phyloP scores from a whole-genome alignment of 2,113 vertebrate species.

The Cervus canadensis region DNA sequence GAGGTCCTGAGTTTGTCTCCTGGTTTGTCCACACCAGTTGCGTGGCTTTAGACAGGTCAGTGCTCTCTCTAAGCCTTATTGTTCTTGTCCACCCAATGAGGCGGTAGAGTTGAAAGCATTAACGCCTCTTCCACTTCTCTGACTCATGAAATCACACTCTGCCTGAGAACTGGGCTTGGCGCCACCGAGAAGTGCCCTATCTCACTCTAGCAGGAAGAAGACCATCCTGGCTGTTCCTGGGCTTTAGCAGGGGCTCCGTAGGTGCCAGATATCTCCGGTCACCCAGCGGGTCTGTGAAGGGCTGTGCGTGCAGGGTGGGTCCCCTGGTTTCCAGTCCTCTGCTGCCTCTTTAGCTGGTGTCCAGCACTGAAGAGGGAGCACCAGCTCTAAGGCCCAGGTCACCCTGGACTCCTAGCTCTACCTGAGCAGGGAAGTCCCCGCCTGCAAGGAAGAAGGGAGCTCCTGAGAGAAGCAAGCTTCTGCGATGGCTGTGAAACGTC shows the following conservation, averaged over 20 bases:
- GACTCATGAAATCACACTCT: not conserved
- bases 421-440: not conserved
- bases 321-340: not conserved
- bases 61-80: not conserved
- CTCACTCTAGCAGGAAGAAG: not conserved
- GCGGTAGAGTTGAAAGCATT: not conserved
- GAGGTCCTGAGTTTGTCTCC: not conserved
- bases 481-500: not conserved
- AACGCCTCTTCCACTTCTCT: not conserved
- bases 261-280: not conserved
- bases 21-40: not conserved
- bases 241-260: not conserved
- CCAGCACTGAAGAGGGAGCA: not conserved
- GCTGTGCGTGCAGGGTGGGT: not conserved
- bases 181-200: accelerated
- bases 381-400: not conserved
- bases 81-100: not conserved
- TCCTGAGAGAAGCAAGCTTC: not conserved
- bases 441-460: not conserved
- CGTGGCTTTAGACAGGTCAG: not conserved
- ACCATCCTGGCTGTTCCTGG: not conserved
- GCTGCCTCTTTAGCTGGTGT: not conserved
- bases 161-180: not conserved
- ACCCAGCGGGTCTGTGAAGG: not conserved
- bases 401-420: not conserved